Conservation (phyloP, 2,888 invertebrate genomes). For the Embidobia sp. region DNA sequence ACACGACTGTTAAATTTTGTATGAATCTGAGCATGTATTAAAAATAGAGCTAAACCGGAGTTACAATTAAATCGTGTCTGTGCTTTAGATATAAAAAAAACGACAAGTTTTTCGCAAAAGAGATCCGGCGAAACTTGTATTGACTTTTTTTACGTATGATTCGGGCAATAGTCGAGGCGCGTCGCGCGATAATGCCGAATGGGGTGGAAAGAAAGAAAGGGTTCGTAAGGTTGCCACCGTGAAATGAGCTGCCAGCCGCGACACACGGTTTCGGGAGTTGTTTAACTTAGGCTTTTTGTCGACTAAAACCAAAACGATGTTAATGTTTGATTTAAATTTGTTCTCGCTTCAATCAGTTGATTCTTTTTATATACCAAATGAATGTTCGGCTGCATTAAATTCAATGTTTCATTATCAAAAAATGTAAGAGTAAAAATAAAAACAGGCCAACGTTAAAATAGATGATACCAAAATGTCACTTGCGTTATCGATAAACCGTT, state of each 20-base stretch:
- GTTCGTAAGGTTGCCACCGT: conserved; percentile 70
- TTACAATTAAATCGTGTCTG: background rate
- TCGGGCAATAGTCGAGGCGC: conserved; percentile 58
- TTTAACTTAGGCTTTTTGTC: too few species aligned
- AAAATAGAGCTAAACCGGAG: conserved; percentile 1
- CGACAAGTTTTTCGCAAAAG: conserved; percentile 27
- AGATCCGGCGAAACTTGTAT: conserved; percentile 45
- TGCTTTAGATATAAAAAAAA: conserved; percentile 28
- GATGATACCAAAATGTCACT: too few species aligned
- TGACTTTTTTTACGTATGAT: conserved; percentile 51
- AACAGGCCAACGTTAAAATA: too few species aligned
- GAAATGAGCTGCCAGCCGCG: conserved; percentile 76
- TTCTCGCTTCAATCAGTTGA: too few species aligned
- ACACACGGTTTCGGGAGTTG: too few species aligned
- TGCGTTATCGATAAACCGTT: too few species aligned
- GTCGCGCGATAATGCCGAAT: conserved; percentile 54
- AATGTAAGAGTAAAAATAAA: too few species aligned
- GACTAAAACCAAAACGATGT: too few species aligned
- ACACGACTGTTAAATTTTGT: conserved; percentile 11
- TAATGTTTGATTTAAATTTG: too few species aligned
- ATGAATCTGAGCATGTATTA: background rate
- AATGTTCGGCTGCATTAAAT: too few species aligned
- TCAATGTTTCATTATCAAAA: too few species aligned
- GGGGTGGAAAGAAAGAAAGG: conserved; percentile 60
- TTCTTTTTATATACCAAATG: too few species aligned